A percentile compares a stretch with the other conserved stretches of the same genome.
Conservation (phyloP, 2,797 vertebrate species). For the Spinus pinus region DNA sequence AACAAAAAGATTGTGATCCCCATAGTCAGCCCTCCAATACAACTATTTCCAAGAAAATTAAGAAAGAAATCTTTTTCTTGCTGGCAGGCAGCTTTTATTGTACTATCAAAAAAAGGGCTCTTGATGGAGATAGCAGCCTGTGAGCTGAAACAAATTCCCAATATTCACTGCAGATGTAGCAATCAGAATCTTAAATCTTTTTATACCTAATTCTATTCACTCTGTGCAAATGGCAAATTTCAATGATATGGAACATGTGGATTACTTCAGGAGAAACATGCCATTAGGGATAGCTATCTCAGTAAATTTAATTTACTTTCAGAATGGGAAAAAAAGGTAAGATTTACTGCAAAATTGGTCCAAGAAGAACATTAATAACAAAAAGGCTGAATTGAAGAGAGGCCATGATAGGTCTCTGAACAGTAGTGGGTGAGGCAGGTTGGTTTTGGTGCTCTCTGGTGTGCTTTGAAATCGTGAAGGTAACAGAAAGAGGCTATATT, state of each 20-base stretch:
- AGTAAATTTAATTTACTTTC: background rate
- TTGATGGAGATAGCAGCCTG: background rate
- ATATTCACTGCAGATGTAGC: background rate
- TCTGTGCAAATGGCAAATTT: background rate
- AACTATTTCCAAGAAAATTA: background rate
- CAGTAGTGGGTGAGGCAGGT: background rate
- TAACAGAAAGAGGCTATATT: background rate
- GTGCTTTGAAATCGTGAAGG: background rate
- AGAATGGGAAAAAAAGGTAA: background rate
- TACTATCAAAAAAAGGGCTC: background rate
- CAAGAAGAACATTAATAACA: background rate
- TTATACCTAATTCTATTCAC: background rate
- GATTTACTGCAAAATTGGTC: background rate
- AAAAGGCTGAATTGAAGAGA: background rate
- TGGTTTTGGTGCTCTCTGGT: background rate
- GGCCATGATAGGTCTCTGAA: background rate
- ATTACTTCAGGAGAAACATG: background rate
- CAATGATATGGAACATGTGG: rapidly evolving
- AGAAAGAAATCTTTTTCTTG: background rate
- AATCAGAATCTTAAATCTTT: background rate
- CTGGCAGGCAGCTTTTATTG: background rate
- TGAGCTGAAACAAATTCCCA: background rate
- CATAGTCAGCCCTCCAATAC: background rate
- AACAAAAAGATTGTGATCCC: background rate
- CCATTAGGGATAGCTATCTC: background rate